phyloP scores from a whole-genome alignment of 2,888 invertebrate species.

The Ichneumon xanthorius region DNA sequence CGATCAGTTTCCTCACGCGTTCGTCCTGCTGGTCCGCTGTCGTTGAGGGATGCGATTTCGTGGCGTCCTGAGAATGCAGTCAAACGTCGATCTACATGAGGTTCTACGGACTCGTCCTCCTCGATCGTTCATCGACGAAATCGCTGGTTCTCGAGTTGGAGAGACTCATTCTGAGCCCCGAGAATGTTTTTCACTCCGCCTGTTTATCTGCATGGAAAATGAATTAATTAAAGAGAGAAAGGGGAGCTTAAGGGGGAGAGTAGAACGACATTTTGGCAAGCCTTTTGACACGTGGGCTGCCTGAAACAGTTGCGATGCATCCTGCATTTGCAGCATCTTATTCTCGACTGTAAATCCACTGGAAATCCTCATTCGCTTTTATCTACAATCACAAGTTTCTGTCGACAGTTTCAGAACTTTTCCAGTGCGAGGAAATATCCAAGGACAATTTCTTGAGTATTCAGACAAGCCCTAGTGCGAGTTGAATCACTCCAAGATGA shows the following conservation, averaged over 20 bases:
- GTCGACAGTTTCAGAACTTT: background rate
- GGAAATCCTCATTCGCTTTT: too few species aligned
- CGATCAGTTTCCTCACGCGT: constrained; percentile 85
- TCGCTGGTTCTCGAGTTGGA: constrained; percentile 77
- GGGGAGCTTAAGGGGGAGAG: too few species aligned
- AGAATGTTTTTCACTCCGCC: constrained; percentile 73
- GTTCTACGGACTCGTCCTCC: constrained; percentile 71
- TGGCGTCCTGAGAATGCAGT: constrained; percentile 66
- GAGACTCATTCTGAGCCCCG: constrained; percentile 76
- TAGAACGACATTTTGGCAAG: too few species aligned
- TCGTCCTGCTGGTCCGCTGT: constrained; percentile 84
- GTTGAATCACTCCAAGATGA: background rate
- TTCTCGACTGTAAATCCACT: too few species aligned
- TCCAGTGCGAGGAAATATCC: background rate
- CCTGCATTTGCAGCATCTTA: too few species aligned
- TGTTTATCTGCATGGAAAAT: constrained; percentile 34
- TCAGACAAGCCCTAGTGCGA: background rate
- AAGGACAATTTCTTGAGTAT: background rate
- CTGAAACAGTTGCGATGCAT: too few species aligned
- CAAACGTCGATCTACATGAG: constrained; percentile 48
- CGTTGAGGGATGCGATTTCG: constrained; percentile 69
- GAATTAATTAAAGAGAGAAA: background rate
- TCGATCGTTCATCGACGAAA: constrained; percentile 73
- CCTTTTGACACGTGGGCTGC: too few species aligned
- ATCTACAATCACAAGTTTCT: background rate